Evolutionary conservation across 2,113 vertebrate genomes (phyloP).

Genomic region (Excalfactoria chinensis): DNA sequence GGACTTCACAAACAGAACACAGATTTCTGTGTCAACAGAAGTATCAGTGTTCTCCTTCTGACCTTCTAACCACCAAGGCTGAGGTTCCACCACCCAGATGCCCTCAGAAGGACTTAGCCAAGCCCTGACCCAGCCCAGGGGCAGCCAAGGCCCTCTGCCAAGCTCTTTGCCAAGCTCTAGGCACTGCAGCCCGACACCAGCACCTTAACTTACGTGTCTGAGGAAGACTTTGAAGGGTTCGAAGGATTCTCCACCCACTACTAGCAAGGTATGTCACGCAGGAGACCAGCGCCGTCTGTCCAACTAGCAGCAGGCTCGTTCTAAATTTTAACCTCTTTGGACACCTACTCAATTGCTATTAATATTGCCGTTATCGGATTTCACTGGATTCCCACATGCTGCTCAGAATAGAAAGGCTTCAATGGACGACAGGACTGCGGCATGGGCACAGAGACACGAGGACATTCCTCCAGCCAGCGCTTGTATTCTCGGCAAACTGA

Average conservation of each 20-base stretch:
- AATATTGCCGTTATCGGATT: slow-evolving; percentile 73
- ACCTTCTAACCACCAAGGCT: neutral
- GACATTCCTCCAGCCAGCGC: slow-evolving; percentile 39
- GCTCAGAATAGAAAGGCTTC: slow-evolving; percentile 72
- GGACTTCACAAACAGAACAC: neutral
- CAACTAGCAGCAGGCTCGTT: neutral
- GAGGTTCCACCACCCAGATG: neutral
- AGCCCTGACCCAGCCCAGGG: neutral
- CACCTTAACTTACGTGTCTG: neutral
- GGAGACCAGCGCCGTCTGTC: neutral
- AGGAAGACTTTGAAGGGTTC: rapidly evolving
- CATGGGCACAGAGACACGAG: slow-evolving; percentile 55
- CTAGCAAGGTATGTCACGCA: rapidly evolving
- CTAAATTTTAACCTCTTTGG: slow-evolving; percentile 58
- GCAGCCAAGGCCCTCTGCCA: rapidly evolving
- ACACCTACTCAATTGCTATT: slow-evolving; percentile 71
- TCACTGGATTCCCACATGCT: slow-evolving; percentile 62
- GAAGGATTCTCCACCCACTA: neutral
- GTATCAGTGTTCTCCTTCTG: neutral
- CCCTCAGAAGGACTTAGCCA: neutral
- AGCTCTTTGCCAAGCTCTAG: rapidly evolving
- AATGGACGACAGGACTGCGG: slow-evolving; percentile 14
- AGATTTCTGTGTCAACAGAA: neutral
- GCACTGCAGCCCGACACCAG: rapidly evolving
- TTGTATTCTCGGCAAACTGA: neutral